These are phyloP conservation scores for Coptodon rendalli DNA, from an alignment of 2,113 vertebrate species.

Conservation along the genomic window DNA sequence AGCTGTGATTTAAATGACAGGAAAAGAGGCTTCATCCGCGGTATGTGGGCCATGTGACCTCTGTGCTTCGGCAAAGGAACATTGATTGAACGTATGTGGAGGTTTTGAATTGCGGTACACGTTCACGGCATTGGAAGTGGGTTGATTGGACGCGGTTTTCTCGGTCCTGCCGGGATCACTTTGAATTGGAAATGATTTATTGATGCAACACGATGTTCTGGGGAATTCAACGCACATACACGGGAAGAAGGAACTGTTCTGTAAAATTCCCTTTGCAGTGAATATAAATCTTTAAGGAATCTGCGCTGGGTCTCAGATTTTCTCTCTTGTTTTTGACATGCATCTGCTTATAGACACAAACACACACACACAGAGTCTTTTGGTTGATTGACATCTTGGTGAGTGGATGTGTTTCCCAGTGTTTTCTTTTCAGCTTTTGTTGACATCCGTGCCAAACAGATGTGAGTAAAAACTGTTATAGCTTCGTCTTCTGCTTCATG, in stretches of 20 bases:
- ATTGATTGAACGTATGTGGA: not conserved
- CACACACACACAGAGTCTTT: not conserved
- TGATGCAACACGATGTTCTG: not conserved
- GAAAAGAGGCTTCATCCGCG: not conserved
- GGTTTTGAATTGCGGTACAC: not conserved
- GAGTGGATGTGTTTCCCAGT: not conserved
- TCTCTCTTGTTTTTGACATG: not conserved
- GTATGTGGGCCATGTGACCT: not conserved
- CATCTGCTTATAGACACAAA: not conserved
- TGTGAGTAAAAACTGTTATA: not conserved
- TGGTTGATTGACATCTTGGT: not conserved
- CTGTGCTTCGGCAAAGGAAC: not conserved
- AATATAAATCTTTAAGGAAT: slow-evolving; percentile 1
- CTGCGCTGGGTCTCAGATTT: not conserved
- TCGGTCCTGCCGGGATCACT: not conserved
- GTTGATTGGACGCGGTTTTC: not conserved
- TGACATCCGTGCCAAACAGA: not conserved
- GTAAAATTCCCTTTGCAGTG: not conserved
- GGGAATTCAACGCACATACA: not conserved
- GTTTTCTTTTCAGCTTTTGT: not conserved
- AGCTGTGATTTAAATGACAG: not conserved
- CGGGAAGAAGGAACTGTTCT: not conserved
- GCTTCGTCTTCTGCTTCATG: not conserved
- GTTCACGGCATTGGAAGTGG: not conserved
- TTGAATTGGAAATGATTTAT: slow-evolving; percentile 6